Base-by-base conservation (phyloP, 2,113 vertebrate species). In the Illadopsis cleaveri region DNA sequence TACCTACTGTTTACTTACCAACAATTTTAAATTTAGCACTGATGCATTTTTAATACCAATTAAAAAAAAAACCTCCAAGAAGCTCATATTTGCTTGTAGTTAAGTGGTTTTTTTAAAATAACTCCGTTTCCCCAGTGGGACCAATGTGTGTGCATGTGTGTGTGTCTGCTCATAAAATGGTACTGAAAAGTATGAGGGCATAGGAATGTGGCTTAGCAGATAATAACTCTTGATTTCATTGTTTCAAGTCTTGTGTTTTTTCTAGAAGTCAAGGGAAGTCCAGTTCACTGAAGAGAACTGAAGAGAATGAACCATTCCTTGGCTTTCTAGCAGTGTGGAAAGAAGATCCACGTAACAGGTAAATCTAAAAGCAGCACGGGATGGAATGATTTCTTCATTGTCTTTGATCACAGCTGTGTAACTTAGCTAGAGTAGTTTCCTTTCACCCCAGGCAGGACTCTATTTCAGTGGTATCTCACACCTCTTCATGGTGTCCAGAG, bases 1-100 rank as follows among this genome's bases (percentile, higher is more conserved):
- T 93, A 66, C 76, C 76, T 96, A 40, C 62, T 86, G 66, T 90
- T 95, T 92, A 83, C 85, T 86, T 77, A 92, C 27, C 82, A 90
- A 73, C 62, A 37, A 77, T 71, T 96, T 94, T 82, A 83, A 72
- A 70, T 91, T 73, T 83, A 86, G 82, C 68, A 88, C 76, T 56
- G 71, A 81, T 93, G 68, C 68, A 40, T 80, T 91, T 92, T 92
- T 69, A 84, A 77, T 50, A 44, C 45, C 82, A 79, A 88, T 83
- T 38, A 2, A 40, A 79, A 68, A 5, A 44, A 75, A 66, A 9
- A 9, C 23, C 50, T 35, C 27, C 24, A 62, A 62, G 37, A 2
- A 79, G 57, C 61, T 77, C 33, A 8, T 85, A 44, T 82, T 93
- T 80, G 45, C 71, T 93, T 1, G 4, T 53, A 70, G 53, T 44